Percentiles rank a stretch among this genome's conserved stretches.
phyloP scores from a whole-genome alignment of 35 echinoderm and acorn worm species.

The Ptychodera flava region DNA sequence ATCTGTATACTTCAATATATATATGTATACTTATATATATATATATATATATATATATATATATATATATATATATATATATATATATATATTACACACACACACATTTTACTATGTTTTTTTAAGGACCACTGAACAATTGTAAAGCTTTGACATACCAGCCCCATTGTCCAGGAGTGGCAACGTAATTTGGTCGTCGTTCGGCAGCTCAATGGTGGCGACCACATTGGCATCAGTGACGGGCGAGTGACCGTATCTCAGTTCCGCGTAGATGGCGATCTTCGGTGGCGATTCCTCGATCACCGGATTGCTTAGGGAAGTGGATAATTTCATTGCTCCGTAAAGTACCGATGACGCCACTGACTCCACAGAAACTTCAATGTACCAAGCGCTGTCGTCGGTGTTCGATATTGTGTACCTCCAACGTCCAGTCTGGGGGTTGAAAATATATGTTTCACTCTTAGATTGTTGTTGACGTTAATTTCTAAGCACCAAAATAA shows the following conservation, averaged over 20 bases:
- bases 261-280: not conserved
- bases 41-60: too few species aligned
- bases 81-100: too few species aligned
- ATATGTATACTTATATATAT: too few species aligned
- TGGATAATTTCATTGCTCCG: not conserved
- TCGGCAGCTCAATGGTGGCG: conserved; percentile 27
- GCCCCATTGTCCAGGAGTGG: conserved; percentile 28
- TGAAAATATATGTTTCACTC: too few species aligned
- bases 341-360: not conserved
- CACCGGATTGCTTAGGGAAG: not conserved
- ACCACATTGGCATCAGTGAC: conserved; percentile 28
- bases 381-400: not conserved
- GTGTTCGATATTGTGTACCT: not conserved
- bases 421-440: not conserved
- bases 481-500: too few species aligned
- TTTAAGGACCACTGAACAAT: too few species aligned
- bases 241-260: conserved; percentile 2
- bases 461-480: too few species aligned
- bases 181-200: not conserved
- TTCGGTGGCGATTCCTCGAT: not conserved
- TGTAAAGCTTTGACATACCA: conserved; percentile 13
- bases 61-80: too few species aligned
- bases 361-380: not conserved
- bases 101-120: too few species aligned
- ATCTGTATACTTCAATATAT: too few species aligned